Conservation (phyloP, 2,113 vertebrate species). For the Takifugu flavidus region DNA sequence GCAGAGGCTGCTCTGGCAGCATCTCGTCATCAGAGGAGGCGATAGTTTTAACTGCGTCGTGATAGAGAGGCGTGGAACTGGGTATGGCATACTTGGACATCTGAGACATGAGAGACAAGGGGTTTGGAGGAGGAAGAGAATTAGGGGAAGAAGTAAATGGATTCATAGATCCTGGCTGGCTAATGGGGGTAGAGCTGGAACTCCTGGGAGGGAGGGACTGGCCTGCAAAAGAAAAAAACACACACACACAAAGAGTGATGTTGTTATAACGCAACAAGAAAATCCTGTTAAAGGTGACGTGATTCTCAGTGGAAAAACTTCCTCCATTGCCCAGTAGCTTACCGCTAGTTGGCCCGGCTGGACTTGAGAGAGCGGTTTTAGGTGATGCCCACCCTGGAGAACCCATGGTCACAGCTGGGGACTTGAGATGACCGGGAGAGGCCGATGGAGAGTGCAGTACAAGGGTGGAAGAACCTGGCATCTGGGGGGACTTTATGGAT, state of each 20-base stretch:
- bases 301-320: conserved; percentile 60
- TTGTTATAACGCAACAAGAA: conserved; percentile 5
- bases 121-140: conserved; percentile 87
- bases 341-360: conserved; percentile 77
- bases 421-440: conserved; percentile 89
- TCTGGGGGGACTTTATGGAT: conserved; percentile 87
- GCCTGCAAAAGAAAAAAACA: conserved; percentile 54
- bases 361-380: conserved; percentile 89
- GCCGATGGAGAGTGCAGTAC: conserved; percentile 86
- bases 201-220: conserved; percentile 79
- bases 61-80: conserved; percentile 95
- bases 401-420: conserved; percentile 85
- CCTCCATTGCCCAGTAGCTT: conserved; percentile 72
- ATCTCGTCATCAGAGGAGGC: conserved; percentile 96
- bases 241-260: conserved; percentile 3
- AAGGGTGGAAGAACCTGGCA: conserved; percentile 84
- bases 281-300: background rate
- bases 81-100: conserved; percentile 99
- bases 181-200: conserved; percentile 82
- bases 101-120: conserved; percentile 96
- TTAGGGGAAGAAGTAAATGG: conserved; percentile 89
- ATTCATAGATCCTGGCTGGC: conserved; percentile 82
- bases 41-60: conserved; percentile 98
- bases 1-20: conserved; percentile 86
- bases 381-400: conserved; percentile 92